Conservation (phyloP, 2,113 vertebrate genomes). For the Poeciliopsis turrubarensis region DNA sequence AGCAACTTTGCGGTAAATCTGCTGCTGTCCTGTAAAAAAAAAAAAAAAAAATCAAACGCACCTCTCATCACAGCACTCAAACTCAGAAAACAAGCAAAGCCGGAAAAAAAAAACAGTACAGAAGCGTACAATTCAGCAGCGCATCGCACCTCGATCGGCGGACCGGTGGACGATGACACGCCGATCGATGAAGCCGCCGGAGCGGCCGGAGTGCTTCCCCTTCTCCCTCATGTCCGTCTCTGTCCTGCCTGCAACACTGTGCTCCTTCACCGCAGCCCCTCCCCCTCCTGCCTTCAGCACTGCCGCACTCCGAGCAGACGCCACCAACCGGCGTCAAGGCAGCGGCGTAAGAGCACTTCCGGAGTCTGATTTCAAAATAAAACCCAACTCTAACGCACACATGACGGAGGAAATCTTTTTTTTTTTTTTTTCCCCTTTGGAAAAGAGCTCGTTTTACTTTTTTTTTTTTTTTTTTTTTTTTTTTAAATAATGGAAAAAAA, state of each 20-base stretch:
- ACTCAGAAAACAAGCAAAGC: constrained; percentile 21
- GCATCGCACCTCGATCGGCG: constrained; percentile 75
- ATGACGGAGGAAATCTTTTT: neutral
- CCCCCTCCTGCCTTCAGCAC: constrained; percentile 64
- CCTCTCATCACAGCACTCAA: constrained; percentile 39
- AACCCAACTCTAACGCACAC: neutral
- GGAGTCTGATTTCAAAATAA: constrained; percentile 61
- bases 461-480: constrained; percentile 50
- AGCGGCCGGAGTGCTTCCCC: constrained; percentile 65
- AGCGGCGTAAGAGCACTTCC: constrained; percentile 28
- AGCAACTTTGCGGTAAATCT: constrained; percentile 59
- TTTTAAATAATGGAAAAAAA: neutral
- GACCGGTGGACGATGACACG: constrained; percentile 78
- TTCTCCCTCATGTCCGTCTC: constrained; percentile 74
- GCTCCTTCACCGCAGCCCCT: constrained; percentile 80
- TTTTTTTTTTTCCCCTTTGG: neutral
- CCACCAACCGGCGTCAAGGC: constrained; percentile 31
- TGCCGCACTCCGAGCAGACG: constrained; percentile 72
- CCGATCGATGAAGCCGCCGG: constrained; percentile 70
- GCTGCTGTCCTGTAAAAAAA: constrained; percentile 49
- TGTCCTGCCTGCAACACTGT: constrained; percentile 69
- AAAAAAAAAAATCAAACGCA: constrained; percentile 51
- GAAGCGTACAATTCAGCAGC: constrained; percentile 21
- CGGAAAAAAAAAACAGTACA: constrained; percentile 4
- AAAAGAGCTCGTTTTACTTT: neutral